A percentile compares a stretch with the other conserved stretches of the same genome.
These are phyloP conservation scores for Aspidiotus rigidus DNA, from an alignment of 2,888 invertebrate species.

Conservation along the genomic window DNA sequence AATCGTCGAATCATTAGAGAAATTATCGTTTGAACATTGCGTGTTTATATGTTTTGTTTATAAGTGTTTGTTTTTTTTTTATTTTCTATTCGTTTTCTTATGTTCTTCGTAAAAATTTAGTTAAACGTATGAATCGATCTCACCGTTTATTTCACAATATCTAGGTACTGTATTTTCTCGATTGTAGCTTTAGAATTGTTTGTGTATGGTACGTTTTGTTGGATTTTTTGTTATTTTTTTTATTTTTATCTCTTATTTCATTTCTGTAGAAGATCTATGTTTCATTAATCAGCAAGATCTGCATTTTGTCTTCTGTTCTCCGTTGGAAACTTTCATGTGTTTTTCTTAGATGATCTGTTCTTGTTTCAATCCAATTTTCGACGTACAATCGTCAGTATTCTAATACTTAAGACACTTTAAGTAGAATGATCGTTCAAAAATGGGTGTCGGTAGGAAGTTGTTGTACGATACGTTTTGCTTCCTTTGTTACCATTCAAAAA, in stretches of 20 bases:
- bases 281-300: neutral
- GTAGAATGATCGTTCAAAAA: neutral
- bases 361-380: neutral
- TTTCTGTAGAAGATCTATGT: neutral
- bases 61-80: no score
- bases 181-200: no score
- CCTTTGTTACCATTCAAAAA: slow-evolving; percentile 29
- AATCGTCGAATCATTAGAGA: slow-evolving; percentile 86
- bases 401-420: neutral
- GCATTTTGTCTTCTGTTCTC: neutral
- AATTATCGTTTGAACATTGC: slow-evolving; percentile 64
- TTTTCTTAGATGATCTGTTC: neutral
- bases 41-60: neutral
- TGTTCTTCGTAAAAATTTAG: neutral
- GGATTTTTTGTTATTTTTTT: neutral
- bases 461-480: slow-evolving; percentile 12
- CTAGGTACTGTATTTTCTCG: neutral
- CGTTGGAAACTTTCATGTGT: slow-evolving; percentile 1
- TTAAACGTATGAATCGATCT: slow-evolving; percentile 18
- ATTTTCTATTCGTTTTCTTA: slow-evolving; percentile 5
- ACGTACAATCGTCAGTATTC: neutral
- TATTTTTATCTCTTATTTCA: neutral
- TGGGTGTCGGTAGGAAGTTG: neutral
- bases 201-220: neutral
- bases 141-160: slow-evolving; percentile 24